phyloP scores from a whole-genome alignment of 2,888 invertebrate genomes.

The Nemotelus pantherinus region DNA sequence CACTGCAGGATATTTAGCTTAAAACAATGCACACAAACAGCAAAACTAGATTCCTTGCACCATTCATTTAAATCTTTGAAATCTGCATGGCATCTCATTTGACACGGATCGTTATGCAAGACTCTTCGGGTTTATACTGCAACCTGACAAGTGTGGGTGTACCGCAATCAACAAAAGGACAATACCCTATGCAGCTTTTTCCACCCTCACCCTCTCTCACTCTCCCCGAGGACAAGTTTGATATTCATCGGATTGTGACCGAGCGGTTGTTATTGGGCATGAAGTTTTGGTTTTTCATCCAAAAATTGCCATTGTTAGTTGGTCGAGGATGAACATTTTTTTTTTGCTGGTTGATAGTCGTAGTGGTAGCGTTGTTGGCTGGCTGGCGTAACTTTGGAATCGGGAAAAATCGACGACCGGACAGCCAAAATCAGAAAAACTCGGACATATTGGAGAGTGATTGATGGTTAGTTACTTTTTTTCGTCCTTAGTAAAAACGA shows the following conservation, averaged over 20 bases:
- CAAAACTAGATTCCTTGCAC: too few species aligned
- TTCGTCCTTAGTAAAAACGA: constrained; percentile 2
- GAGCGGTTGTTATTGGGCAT: constrained; percentile 38
- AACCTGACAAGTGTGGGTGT: constrained; percentile 16
- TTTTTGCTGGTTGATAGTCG: too few species aligned
- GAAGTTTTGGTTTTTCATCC: constrained; percentile 39
- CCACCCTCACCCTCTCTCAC: too few species aligned
- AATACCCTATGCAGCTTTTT: constrained; percentile 14
- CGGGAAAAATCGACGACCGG: not conserved
- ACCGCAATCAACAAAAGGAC: constrained; percentile 17
- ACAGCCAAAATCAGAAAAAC: constrained; percentile 23
- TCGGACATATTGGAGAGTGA: constrained; percentile 48
- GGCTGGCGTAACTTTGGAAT: not conserved
- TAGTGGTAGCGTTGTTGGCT: too few species aligned
- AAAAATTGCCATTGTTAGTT: constrained; percentile 40
- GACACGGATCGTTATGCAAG: constrained; percentile 2
- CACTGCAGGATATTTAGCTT: too few species aligned
- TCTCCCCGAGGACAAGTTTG: constrained; percentile 27
- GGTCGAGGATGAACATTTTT: constrained; percentile 30
- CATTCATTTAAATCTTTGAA: not conserved
- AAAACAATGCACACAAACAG: too few species aligned
- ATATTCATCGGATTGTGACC: constrained; percentile 37
- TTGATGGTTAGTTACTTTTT: constrained; percentile 41
- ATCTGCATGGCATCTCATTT: not conserved
- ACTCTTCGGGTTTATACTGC: constrained; percentile 6